phyloP scores from a whole-genome alignment of 2,113 vertebrate genomes.

The Psilopsiagon aymara region DNA sequence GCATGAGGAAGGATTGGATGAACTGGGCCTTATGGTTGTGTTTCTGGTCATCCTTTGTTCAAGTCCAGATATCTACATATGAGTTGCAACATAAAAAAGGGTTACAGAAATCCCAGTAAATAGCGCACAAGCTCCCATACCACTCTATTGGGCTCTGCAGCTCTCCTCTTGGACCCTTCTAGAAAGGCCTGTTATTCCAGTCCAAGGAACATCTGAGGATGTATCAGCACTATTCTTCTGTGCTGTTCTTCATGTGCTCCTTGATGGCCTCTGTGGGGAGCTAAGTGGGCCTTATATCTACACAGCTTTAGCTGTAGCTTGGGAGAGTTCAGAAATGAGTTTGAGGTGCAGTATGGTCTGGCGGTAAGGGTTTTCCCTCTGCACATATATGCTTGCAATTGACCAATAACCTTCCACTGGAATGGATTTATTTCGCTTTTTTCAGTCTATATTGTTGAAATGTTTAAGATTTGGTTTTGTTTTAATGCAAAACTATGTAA shows the following conservation, averaged over 20 bases:
- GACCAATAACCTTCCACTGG: background rate
- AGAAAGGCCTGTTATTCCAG: background rate
- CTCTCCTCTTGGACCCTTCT: background rate
- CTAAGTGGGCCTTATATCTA: background rate
- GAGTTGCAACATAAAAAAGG: background rate
- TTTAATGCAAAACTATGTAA: background rate
- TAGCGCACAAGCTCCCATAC: background rate
- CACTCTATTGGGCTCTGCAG: background rate
- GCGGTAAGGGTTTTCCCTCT: background rate
- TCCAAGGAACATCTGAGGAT: background rate
- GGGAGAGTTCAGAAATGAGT: background rate
- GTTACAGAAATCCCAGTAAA: background rate
- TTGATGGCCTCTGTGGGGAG: background rate
- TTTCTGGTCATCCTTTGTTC: background rate
- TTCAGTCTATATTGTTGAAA: background rate
- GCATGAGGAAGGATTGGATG: background rate
- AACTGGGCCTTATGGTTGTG: background rate
- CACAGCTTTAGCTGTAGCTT: rapidly evolving
- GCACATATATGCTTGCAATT: rapidly evolving
- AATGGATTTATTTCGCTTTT: background rate
- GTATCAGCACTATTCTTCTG: background rate
- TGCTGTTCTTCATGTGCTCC: background rate
- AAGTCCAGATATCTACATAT: background rate
- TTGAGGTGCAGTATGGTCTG: background rate
- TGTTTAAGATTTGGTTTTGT: background rate